Evolutionary conservation across 2,113 vertebrate species (phyloP), one percentile per base, ranked within the genome.

Genomic region (Dunckerocampus dactyliophorus): DNA sequence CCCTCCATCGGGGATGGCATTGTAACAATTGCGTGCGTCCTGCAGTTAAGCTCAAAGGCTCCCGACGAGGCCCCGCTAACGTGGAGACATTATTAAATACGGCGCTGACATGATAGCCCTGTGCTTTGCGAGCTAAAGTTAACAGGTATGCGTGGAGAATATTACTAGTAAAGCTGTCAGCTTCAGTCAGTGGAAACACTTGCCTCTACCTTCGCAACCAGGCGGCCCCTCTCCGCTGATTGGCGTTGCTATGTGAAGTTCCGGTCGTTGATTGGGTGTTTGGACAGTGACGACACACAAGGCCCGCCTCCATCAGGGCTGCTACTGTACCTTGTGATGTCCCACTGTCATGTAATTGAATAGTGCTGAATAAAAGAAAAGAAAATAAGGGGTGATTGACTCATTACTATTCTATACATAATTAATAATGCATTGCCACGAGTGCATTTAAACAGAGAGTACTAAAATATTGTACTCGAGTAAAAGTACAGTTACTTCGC

Each of bases 1-100:
- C 91, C 91, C 87, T 92, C 91, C 89, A 89, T 91, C 82, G 89
- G 82, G 76, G 85, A 89, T 68, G 89, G 88, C 88, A 90, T 90
- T 71, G 77, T 75, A 74, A 78, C 71, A 34, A 47, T 20, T 63
- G 83, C 73, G 42, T 67, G 71, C 37, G 37, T 39, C 37, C 58
- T 73, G 63, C 70, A 69, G 48, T 81, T 70, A 69, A 54, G 59
- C 68, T 67, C 21, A 57, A 54, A 74, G 45, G 76, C 63, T 70
- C 64, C 64, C 65, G 69, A 31, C 55, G 58, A 54, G 58, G 67
- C 59, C 60, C 45, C 48, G 63, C n/a, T 12, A 71, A 54, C 58
- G 56, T 73, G 24, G 9, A 54, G 17, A 17, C 24, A 15, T n/a
- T 48, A 4, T 45, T 28, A 16, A n/a, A 8, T 37, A 19, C 6